Percentiles rank a stretch among this genome's conserved stretches.
Evolutionary conservation across 2,113 vertebrate genomes (phyloP).

Genomic region (Elachura formosa): DNA sequence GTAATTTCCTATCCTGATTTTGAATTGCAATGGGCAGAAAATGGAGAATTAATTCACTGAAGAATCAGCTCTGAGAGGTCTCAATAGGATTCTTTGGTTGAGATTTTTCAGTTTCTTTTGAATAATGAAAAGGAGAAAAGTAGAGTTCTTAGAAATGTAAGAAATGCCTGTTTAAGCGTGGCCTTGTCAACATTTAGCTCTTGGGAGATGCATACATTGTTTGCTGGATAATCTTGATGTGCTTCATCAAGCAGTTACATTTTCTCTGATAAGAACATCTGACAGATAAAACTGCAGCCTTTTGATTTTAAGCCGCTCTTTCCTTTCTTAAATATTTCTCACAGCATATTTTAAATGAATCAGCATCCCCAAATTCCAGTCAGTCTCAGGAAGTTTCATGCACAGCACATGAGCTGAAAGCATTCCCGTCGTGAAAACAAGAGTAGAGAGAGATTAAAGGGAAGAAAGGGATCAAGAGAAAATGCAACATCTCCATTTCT

Average conservation of each 20-base stretch:
- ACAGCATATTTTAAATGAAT: background rate
- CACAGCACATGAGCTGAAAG: background rate
- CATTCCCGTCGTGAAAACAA: background rate
- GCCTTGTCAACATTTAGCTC: background rate
- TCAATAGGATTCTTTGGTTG: background rate
- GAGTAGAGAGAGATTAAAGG: background rate
- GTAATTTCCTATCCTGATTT: background rate
- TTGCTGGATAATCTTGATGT: background rate
- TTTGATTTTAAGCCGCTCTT: background rate
- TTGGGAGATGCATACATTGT: background rate
- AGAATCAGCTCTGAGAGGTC: background rate
- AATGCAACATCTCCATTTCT: background rate
- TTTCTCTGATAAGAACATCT: background rate
- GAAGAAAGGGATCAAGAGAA: background rate
- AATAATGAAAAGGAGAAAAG: background rate
- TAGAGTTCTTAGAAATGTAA: background rate
- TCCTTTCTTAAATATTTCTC: background rate
- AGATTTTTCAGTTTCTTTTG: background rate
- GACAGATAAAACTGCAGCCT: background rate
- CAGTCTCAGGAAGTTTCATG: background rate
- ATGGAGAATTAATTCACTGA: background rate
- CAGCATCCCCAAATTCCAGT: background rate
- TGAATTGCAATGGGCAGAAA: background rate
- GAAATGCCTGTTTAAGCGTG: background rate
- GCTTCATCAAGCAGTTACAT: background rate